A percentile compares a stretch with the other conserved stretches of the same genome.
These are phyloP conservation scores for Pissodes strobi DNA, from an alignment of 1,140 invertebrate genomes.

Conservation along the genomic window DNA sequence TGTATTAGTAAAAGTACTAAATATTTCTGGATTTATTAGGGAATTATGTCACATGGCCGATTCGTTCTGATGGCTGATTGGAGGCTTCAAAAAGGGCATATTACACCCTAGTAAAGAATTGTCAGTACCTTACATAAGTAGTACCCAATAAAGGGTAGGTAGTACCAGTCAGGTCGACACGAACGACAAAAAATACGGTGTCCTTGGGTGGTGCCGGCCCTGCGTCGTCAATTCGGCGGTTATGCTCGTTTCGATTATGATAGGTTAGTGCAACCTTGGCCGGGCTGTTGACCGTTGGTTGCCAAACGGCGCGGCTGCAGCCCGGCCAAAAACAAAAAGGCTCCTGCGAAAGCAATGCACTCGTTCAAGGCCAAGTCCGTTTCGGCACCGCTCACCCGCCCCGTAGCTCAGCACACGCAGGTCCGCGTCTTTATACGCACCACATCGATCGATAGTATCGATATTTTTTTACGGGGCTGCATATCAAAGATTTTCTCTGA, in stretches of 20 bases:
- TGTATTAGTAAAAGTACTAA: too few relatives aligned
- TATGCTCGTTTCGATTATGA: constrained; percentile 53
- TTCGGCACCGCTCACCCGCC: constrained; percentile 41
- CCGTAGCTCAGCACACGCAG: constrained; percentile 15
- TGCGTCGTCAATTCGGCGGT: constrained; percentile 35
- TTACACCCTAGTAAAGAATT: too few relatives aligned
- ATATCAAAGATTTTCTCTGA: background rate
- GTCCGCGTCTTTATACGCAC: too few relatives aligned
- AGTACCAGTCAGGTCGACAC: too few relatives aligned
- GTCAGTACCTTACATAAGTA: too few relatives aligned
- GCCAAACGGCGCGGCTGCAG: constrained; percentile 46
- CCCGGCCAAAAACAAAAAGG: constrained; percentile 55
- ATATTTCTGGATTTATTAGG: too few relatives aligned
- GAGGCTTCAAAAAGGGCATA: too few relatives aligned
- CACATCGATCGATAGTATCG: constrained; percentile 41
- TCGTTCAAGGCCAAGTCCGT: constrained; percentile 55
- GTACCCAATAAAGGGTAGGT: too few relatives aligned
- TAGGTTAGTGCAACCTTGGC: constrained; percentile 55
- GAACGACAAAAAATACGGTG: background rate
- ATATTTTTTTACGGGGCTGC: background rate
- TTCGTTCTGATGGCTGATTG: too few relatives aligned
- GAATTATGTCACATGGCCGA: too few relatives aligned
- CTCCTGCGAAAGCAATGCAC: constrained; percentile 53
- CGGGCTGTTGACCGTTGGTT: constrained; percentile 54
- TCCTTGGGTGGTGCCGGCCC: constrained; percentile 33